These are phyloP conservation scores for Lepidonotus clava DNA, from an alignment of 2,888 invertebrate species.

Conservation along the genomic window DNA sequence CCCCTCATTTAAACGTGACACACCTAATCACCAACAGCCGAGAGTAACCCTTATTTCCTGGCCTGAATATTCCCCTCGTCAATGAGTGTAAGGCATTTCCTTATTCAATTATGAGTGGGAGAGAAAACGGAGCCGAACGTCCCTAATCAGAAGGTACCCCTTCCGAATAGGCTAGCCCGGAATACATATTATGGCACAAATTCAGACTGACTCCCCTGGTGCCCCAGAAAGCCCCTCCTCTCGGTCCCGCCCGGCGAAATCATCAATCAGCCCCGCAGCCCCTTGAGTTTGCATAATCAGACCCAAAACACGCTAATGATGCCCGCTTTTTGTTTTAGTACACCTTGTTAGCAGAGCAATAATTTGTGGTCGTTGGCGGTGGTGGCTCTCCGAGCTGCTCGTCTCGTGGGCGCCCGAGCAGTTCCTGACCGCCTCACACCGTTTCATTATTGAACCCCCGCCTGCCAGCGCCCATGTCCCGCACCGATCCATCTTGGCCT, in stretches of 20 bases:
- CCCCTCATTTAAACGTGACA: slow-evolving; percentile 43
- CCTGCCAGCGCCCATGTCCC: not conserved
- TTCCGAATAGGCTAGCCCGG: not conserved
- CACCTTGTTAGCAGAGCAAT: slow-evolving; percentile 42
- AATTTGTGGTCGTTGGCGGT: not conserved
- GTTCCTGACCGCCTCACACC: not conserved
- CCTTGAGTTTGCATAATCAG: slow-evolving; percentile 25
- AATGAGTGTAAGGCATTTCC: slow-evolving; percentile 23
- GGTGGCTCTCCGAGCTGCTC: not conserved
- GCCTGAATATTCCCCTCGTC: not conserved
- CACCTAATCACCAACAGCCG: slow-evolving; percentile 41
- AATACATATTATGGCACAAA: not conserved
- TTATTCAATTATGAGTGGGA: slow-evolving; percentile 16
- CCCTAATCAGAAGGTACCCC: not conserved
- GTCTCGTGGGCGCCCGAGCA: not conserved
- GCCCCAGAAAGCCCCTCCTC: not conserved
- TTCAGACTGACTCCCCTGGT: not conserved
- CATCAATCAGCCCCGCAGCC: slow-evolving; percentile 29
- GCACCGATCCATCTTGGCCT: not conserved
- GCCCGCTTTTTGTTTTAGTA: slow-evolving; percentile 19
- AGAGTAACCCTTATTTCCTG: slow-evolving; percentile 24
- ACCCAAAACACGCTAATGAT: slow-evolving; percentile 40
- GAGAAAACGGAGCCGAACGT: not conserved
- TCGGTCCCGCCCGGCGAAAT: not conserved
- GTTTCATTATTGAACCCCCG: not conserved